phyloP scores from a whole-genome alignment of 1,140 invertebrate species.

The Globodera rostochiensis region DNA sequence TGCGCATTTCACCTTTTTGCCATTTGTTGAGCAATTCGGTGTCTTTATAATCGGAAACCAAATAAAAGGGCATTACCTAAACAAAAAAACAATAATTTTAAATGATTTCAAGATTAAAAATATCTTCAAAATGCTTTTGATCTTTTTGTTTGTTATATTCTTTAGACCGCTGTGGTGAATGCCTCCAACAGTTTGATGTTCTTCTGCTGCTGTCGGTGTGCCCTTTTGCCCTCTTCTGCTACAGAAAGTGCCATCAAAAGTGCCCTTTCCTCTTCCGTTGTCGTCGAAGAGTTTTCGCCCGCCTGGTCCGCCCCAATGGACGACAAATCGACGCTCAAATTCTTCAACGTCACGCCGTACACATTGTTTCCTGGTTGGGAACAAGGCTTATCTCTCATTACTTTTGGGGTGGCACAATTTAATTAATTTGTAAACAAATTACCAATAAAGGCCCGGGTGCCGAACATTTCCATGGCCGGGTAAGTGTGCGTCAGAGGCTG shows the following conservation, averaged over 20 bases:
- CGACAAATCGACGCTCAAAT: slow-evolving; percentile 2
- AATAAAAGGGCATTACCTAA: slow-evolving; percentile 56
- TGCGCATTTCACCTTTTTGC: slow-evolving; percentile 30
- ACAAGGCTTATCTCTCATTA: not conserved
- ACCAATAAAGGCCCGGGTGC: slow-evolving; percentile 62
- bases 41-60: slow-evolving; percentile 57
- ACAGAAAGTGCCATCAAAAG: slow-evolving; percentile 16
- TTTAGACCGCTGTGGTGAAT: slow-evolving; percentile 54
- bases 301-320: not conserved
- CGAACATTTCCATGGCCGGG: slow-evolving; percentile 61
- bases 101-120: too few species aligned
- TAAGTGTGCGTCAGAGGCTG: slow-evolving; percentile 60
- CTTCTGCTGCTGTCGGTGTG: slow-evolving; percentile 3
- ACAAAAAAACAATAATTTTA: not conserved
- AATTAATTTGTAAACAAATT: not conserved
- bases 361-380: slow-evolving; percentile 55
- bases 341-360: slow-evolving; percentile 55
- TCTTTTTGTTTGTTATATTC: slow-evolving; percentile 1
- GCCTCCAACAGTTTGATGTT: slow-evolving; percentile 35
- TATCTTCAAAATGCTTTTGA: too few species aligned
- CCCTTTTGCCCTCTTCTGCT: not conserved
- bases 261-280: slow-evolving; percentile 19
- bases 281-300: not conserved
- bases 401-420: too few species aligned
- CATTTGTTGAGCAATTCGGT: slow-evolving; percentile 31